phyloP scores from a whole-genome alignment of 2,797 vertebrate species.

The Sarcophilus harrisii region DNA sequence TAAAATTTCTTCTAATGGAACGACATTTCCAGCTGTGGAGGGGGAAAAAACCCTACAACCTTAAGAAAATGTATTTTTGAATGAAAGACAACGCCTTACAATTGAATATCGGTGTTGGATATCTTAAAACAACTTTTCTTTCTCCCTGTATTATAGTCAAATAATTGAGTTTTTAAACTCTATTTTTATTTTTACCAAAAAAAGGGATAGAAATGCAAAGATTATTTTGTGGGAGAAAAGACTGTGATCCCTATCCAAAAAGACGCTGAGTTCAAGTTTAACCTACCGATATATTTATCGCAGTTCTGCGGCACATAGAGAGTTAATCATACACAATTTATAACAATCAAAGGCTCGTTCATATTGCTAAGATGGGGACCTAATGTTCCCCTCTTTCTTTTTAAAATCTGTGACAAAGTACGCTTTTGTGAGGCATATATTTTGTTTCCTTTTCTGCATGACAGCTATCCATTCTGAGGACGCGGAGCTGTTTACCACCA shows the following conservation, averaged over 20 bases:
- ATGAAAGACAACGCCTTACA: constrained; percentile 55
- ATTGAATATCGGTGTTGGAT: constrained; percentile 56
- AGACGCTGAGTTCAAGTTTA: constrained; percentile 45
- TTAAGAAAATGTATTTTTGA: constrained; percentile 23
- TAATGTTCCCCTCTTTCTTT: constrained; percentile 46
- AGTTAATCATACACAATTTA: constrained; percentile 65
- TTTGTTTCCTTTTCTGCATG: constrained; percentile 49
- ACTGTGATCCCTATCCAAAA: constrained; percentile 27
- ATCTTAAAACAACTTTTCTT: constrained; percentile 66
- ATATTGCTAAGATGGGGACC: constrained; percentile 55
- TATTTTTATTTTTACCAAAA: constrained; percentile 42
- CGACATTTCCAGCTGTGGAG: constrained; percentile 52
- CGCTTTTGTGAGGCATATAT: constrained; percentile 54
- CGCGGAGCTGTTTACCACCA: constrained; percentile 46
- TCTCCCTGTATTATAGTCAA: constrained; percentile 35
- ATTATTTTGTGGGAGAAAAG: constrained; percentile 25
- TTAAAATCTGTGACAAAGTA: constrained; percentile 59
- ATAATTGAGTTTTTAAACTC: constrained; percentile 25
- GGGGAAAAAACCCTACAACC: not conserved
- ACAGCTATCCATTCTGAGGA: constrained; percentile 59
- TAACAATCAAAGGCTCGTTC: constrained; percentile 58
- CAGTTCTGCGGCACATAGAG: not conserved
- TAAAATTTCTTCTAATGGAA: constrained; percentile 49
- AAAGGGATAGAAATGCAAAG: not conserved
- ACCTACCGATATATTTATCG: constrained; percentile 28